These are phyloP conservation scores for Phasia obesa DNA, from an alignment of 2,888 invertebrate genomes.

Conservation along the genomic window DNA sequence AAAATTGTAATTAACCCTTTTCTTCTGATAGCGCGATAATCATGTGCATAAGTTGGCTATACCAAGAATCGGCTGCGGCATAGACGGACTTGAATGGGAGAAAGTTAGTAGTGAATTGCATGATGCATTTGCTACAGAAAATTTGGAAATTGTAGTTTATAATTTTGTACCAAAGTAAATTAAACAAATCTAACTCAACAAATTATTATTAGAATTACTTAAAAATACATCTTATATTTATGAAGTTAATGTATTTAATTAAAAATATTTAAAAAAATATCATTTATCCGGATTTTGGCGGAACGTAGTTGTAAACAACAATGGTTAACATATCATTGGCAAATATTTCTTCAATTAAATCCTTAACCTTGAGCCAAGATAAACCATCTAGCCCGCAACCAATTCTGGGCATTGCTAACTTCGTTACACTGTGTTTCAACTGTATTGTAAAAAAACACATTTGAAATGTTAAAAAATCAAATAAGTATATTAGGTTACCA, in stretches of 20 bases:
- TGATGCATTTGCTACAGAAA: slow-evolving; percentile 83
- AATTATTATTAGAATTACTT: not conserved
- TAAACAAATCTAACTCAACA: not conserved
- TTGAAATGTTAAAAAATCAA: slow-evolving; percentile 1
- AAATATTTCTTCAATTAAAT: slow-evolving; percentile 84
- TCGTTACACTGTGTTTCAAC: slow-evolving; percentile 82
- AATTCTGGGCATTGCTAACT: slow-evolving; percentile 86
- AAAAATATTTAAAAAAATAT: not conserved
- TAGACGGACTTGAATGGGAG: slow-evolving; percentile 86
- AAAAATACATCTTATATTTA: too few relatives aligned
- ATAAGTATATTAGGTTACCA: slow-evolving; percentile 74
- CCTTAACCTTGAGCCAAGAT: slow-evolving; percentile 84
- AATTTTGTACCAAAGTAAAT: slow-evolving; percentile 82
- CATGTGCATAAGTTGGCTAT: slow-evolving; percentile 84
- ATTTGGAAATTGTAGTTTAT: slow-evolving; percentile 84
- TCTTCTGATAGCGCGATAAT: slow-evolving; percentile 77
- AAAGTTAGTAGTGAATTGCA: slow-evolving; percentile 84
- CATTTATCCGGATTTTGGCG: slow-evolving; percentile 62
- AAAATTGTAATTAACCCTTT: not conserved
- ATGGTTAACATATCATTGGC: slow-evolving; percentile 82
- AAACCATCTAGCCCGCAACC: slow-evolving; percentile 87
- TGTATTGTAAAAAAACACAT: slow-evolving; percentile 72
- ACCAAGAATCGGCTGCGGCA: slow-evolving; percentile 87
- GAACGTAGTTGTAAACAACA: slow-evolving; percentile 83
- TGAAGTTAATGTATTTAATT: too few relatives aligned